Percentiles rank a stretch among this genome's conserved stretches.
These are phyloP conservation scores for Marasmarcha lunaedactyla DNA, from an alignment of 2,888 invertebrate species.

Conservation along the genomic window DNA sequence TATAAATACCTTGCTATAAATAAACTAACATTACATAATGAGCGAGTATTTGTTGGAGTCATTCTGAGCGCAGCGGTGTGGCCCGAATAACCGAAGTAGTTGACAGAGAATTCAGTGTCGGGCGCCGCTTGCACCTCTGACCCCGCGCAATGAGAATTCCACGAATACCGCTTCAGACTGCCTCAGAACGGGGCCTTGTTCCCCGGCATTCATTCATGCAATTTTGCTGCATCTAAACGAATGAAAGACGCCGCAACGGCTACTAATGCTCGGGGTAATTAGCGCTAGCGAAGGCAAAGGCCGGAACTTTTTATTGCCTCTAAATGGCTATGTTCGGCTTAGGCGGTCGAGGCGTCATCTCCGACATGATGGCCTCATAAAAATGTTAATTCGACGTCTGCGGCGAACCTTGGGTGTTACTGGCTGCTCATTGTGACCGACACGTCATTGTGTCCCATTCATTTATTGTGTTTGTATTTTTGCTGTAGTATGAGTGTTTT, in stretches of 20 bases:
- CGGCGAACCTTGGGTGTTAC: not conserved
- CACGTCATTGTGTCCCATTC: not conserved
- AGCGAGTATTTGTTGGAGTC: not conserved
- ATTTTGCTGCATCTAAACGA: not conserved
- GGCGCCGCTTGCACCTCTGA: not conserved
- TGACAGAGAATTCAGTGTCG: not conserved
- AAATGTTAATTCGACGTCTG: slow-evolving; percentile 24
- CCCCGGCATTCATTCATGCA: not conserved
- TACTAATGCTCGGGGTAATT: not conserved
- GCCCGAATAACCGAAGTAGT: not conserved
- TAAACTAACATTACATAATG: too few species aligned
- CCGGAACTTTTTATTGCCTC: not conserved
- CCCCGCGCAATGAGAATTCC: not conserved
- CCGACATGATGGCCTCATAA: slow-evolving; percentile 18
- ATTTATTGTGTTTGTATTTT: too few species aligned
- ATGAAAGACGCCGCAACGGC: not conserved
- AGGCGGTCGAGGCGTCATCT: not conserved
- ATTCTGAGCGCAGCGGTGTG: not conserved
- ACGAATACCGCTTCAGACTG: not conserved
- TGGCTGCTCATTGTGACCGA: not conserved
- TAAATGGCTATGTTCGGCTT: not conserved
- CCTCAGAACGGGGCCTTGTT: not conserved
- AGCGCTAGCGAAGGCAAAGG: not conserved
- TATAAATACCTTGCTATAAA: too few species aligned
- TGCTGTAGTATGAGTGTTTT: too few species aligned